phyloP scores from a whole-genome alignment of 2,888 invertebrate genomes.

The Thymelicus lineola region DNA sequence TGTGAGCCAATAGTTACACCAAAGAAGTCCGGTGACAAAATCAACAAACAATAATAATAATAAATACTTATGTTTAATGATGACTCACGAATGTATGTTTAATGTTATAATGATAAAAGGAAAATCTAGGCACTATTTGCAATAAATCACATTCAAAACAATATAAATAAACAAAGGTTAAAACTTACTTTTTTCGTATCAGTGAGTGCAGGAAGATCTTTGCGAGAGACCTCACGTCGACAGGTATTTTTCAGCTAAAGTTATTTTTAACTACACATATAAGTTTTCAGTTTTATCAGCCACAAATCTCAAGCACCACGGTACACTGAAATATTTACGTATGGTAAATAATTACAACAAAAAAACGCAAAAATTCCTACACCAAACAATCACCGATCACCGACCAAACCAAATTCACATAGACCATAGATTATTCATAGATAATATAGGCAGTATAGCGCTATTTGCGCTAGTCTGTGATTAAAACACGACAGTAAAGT shows the following conservation, averaged over 20 bases:
- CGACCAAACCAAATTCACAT: not conserved
- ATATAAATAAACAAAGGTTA: not conserved
- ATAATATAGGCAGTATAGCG: too few species aligned
- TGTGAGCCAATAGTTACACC: too few species aligned
- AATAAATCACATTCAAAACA: not conserved
- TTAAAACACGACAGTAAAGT: not conserved
- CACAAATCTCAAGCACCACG: slow-evolving; percentile 1
- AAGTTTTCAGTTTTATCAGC: slow-evolving; percentile 7
- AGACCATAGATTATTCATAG: not conserved
- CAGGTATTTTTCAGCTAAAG: slow-evolving; percentile 34
- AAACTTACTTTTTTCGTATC: slow-evolving; percentile 22
- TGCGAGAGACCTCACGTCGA: slow-evolving; percentile 30
- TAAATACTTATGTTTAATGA: not conserved
- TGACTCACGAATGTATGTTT: not conserved
- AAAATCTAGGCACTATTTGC: not conserved
- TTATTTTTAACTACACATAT: slow-evolving; percentile 26
- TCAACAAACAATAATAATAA: not conserved
- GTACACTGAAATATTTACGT: not conserved
- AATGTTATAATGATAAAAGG: not conserved
- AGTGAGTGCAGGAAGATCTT: slow-evolving; percentile 21
- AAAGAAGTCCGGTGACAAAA: not conserved
- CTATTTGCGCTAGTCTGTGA: not conserved
- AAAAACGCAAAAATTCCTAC: not conserved
- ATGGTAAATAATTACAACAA: not conserved
- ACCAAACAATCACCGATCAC: slow-evolving; percentile 1